Base-by-base conservation (phyloP, 2,888 invertebrate genomes). In the Acleris emargana region DNA sequence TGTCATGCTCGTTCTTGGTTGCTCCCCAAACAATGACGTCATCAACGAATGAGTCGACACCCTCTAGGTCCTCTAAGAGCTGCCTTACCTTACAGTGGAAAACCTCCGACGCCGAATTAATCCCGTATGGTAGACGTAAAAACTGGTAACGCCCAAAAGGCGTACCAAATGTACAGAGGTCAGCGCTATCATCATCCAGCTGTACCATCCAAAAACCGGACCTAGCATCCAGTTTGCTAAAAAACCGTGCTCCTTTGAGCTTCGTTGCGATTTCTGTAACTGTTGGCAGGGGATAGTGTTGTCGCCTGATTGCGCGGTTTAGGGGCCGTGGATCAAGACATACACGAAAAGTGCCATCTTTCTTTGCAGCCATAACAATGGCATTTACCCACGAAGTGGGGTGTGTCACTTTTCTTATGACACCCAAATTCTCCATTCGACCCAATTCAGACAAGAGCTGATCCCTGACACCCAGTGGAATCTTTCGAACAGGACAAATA, bases 1-100 rank as follows among this genome's bases (percentile, higher is more conserved):
- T 45, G 62, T 73, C 67, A 32, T 72, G 71, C 11, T 70, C 60
- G 13, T 50, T 60, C 17, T 25, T 43, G 1, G 64, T 70, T 0
- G 17, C 3, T 7, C 70, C 70, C 60, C 58, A 64, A 3, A 72
- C 68, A 13, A 70, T 58, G 11, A 70, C 58, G 38, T 70, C 71
- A 43, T 70, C 69, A 1, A 69, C 43, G 22, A 67, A 62, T 7
- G 55, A 6, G 11, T 50, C 22, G 9, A 50, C 50, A 9, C 50
- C 22, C 6, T 67, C 62, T 6, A 71, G 13, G 45, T 67, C 68
- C 28, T 71, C 68, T 4, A 68, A 47, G 13, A 64, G 17, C 22
- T 70, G 64, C 6, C 67, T 28, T 16, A 71, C 11, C 11, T 49
- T 20, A 13, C 18, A 49, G 9, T 49, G 50, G 5, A 20, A 22